Conservation (phyloP, 2,888 invertebrate species). For the Odontothrips loti region DNA sequence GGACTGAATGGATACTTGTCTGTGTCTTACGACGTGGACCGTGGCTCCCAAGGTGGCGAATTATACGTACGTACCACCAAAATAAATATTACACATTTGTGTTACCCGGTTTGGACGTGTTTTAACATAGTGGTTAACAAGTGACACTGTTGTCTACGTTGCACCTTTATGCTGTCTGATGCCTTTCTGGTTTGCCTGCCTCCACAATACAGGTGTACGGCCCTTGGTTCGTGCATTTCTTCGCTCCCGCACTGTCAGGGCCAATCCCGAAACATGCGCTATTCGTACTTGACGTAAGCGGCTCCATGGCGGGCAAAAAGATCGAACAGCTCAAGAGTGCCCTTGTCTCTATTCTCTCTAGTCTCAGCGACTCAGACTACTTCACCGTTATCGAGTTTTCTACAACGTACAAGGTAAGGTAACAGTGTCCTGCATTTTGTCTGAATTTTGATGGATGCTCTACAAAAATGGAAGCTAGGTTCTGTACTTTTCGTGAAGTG, state of each 20-base stretch:
- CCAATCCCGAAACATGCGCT: constrained; percentile 63
- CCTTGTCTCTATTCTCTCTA: constrained; percentile 61
- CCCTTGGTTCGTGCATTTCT: constrained; percentile 73
- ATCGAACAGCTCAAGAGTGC: constrained; percentile 62
- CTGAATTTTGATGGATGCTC: neutral
- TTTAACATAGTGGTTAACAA: too few relatives aligned
- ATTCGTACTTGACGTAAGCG: constrained; percentile 72
- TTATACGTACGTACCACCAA: constrained; percentile 47
- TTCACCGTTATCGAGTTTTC: constrained; percentile 67
- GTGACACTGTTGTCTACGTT: too few relatives aligned
- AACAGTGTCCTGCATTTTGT: neutral
- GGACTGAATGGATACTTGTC: constrained; percentile 61
- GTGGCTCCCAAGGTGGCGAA: constrained; percentile 55
- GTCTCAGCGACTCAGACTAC: constrained; percentile 58
- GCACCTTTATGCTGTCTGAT: too few relatives aligned
- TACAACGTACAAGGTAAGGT: constrained; percentile 47
- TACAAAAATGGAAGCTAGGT: too few relatives aligned
- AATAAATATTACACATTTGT: too few relatives aligned
- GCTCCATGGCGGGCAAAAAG: constrained; percentile 67
- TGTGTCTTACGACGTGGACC: constrained; percentile 62
- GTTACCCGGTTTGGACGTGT: neutral
- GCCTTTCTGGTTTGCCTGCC: too few relatives aligned
- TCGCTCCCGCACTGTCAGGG: constrained; percentile 58
- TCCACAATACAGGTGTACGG: constrained; percentile 53
- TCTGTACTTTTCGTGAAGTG: too few relatives aligned